phyloP scores from a whole-genome alignment of 2,113 vertebrate genomes.

The Sphaerodactylus townsendi region DNA sequence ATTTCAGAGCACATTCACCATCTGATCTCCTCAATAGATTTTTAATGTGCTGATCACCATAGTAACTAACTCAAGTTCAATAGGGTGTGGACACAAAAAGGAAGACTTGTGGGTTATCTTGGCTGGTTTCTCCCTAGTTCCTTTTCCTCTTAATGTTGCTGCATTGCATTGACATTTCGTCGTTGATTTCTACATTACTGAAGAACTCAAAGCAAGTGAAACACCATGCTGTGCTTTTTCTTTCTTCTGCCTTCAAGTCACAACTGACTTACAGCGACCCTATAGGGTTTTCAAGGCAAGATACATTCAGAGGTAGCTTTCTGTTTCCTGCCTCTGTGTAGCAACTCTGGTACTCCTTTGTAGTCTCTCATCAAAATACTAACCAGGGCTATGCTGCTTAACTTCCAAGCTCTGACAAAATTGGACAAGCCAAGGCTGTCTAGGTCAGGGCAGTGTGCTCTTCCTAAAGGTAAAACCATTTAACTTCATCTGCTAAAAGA shows the following conservation, averaged over 20 bases:
- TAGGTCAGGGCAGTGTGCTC: neutral
- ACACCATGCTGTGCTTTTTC: neutral
- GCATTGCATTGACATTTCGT: neutral
- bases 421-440: no score
- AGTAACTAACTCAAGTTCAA: conserved; percentile 4
- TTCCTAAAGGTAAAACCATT: neutral
- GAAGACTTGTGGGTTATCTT: conserved; percentile 12
- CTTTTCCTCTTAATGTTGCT: conserved; percentile 9
- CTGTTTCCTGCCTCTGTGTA: no score
- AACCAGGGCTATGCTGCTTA: no score
- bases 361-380: no score
- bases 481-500: neutral
- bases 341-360: no score
- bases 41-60: conserved; percentile 11
- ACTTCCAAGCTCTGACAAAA: no score
- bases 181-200: conserved; percentile 9
- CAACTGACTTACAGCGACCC: no score
- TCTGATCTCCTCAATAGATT: conserved; percentile 31
- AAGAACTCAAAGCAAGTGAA: neutral
- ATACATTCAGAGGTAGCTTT: no score
- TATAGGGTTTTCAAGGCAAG: no score
- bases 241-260: no score
- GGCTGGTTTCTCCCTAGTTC: conserved; percentile 5
- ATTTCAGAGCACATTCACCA: conserved; percentile 30
- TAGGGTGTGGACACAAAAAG: conserved; percentile 16